These are phyloP conservation scores for Lophius piscatorius DNA, from an alignment of 2,113 vertebrate genomes.

Conservation along the genomic window DNA sequence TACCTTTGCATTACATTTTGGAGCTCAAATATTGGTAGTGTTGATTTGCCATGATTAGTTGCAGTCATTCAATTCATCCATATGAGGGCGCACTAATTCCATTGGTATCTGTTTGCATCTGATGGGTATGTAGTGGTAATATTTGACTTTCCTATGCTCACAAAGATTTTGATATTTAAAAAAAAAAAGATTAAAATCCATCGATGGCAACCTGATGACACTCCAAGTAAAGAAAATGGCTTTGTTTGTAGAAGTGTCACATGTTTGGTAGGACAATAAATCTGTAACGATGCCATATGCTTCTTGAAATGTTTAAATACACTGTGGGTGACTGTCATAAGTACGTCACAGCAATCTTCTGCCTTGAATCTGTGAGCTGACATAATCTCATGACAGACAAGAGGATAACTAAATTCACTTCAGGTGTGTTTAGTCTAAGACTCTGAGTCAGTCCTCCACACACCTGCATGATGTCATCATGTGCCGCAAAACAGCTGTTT, in stretches of 20 bases:
- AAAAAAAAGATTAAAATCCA: too few relatives aligned
- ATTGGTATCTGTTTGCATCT: background rate
- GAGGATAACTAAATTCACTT: slow-evolving; percentile 12
- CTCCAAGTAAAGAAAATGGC: too few relatives aligned
- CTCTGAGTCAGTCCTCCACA: slow-evolving; percentile 36
- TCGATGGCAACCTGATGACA: too few relatives aligned
- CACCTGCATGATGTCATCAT: slow-evolving; percentile 54
- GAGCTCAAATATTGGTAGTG: too few relatives aligned
- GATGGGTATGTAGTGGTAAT: too few relatives aligned
- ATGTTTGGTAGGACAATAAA: too few relatives aligned
- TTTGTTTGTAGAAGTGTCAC: too few relatives aligned
- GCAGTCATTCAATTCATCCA: slow-evolving; percentile 40
- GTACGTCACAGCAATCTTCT: slow-evolving; percentile 6
- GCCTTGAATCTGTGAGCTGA: slow-evolving; percentile 15
- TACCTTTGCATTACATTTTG: too few relatives aligned
- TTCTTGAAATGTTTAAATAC: too few relatives aligned
- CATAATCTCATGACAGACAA: background rate
- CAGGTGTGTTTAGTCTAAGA: background rate
- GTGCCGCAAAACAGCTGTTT: slow-evolving; percentile 4
- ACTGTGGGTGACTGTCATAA: background rate
- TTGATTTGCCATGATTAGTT: slow-evolving; percentile 12
- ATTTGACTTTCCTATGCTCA: too few relatives aligned
- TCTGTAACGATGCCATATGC: too few relatives aligned
- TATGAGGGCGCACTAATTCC: slow-evolving; percentile 38
- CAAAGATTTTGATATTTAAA: too few relatives aligned